phyloP scores from a whole-genome alignment of 1,140 invertebrate genomes.

The Apolygus lucorum region DNA sequence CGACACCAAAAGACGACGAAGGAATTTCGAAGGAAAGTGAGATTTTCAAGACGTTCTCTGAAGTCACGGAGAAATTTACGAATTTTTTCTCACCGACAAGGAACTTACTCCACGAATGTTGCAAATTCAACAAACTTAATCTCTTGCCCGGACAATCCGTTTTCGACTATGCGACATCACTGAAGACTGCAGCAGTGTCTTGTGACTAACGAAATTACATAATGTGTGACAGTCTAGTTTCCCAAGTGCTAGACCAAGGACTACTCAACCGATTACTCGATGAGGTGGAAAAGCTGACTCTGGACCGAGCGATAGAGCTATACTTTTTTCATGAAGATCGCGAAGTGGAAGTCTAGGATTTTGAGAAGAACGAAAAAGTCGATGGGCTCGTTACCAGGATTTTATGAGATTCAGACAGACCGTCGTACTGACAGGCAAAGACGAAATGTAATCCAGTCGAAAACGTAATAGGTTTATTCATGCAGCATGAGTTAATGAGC shows the following conservation, averaged over 20 bases:
- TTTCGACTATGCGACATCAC: neutral
- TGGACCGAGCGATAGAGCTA: neutral
- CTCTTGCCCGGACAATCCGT: neutral
- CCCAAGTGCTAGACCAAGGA: neutral
- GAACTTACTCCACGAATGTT: neutral
- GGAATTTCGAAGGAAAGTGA: neutral
- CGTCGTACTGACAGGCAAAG: too few species aligned
- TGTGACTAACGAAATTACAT: neutral
- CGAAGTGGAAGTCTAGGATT: neutral
- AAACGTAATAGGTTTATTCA: too few species aligned
- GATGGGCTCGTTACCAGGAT: too few species aligned
- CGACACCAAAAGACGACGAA: neutral
- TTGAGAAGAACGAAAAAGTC: too few species aligned
- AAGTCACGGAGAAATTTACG: neutral
- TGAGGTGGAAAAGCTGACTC: too few species aligned
- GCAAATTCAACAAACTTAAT: neutral
- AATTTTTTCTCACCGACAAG: neutral
- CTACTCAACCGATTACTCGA: neutral
- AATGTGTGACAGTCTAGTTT: neutral
- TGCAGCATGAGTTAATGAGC: too few species aligned
- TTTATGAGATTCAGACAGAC: too few species aligned
- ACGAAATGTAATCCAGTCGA: too few species aligned
- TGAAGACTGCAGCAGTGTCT: neutral
- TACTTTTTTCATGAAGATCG: neutral
- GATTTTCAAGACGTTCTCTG: neutral